A percentile compares a stretch with the other conserved stretches of the same genome.
phyloP scores from a whole-genome alignment of 2,113 vertebrate genomes.

The Varanus komodoensis region DNA sequence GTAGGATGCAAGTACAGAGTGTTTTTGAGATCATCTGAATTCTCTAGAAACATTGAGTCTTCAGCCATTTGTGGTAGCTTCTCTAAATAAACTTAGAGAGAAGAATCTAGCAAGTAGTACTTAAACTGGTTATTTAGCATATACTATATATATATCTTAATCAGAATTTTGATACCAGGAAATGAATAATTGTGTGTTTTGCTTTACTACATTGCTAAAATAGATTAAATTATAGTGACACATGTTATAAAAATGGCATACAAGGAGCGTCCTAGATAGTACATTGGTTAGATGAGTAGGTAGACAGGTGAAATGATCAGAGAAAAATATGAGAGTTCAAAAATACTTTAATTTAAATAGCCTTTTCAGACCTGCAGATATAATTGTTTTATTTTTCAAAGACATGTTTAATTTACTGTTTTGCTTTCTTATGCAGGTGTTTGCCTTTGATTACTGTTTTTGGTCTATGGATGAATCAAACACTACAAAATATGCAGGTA shows the following conservation, averaged over 20 bases:
- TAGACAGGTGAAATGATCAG: not conserved
- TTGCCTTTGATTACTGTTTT: conserved; percentile 99
- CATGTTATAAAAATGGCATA: not conserved
- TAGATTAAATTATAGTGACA: not conserved
- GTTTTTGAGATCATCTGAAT: not conserved
- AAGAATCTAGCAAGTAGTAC: not conserved
- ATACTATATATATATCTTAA: not conserved
- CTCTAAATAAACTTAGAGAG: not conserved
- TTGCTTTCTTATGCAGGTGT: conserved; percentile 84
- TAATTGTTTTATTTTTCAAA: not conserved
- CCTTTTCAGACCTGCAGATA: conserved; percentile 5
- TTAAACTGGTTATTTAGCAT: not conserved
- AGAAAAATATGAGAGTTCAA: not conserved
- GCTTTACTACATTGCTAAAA: not conserved
- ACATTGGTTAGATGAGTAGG: not conserved
- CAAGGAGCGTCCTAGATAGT: not conserved
- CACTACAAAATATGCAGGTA: conserved; percentile 95
- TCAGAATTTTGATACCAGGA: not conserved
- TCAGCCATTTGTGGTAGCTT: not conserved
- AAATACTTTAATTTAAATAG: not conserved
- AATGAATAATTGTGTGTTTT: not conserved
- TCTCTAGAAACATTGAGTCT: too few species aligned
- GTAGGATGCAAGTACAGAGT: not conserved
- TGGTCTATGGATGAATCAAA: conserved; percentile 99
- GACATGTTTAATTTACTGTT: conserved; percentile 41